Evolutionary conservation across 2,113 vertebrate species (phyloP), one percentile per base, ranked within the genome.

Genomic region (Corythornis vintsioides): DNA sequence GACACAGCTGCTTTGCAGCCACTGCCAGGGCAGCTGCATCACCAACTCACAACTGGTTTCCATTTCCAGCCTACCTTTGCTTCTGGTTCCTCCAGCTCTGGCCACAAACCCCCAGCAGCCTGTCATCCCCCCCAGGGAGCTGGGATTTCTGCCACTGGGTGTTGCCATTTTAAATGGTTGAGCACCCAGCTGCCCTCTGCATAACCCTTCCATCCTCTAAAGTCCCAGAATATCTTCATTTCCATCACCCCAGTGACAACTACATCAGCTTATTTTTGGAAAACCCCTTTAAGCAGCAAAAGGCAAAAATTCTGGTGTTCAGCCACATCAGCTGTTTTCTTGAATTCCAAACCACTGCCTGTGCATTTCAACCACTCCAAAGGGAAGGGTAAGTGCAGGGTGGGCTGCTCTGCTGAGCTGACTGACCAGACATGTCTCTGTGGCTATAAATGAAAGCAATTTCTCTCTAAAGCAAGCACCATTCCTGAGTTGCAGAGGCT

Each of bases 261-360:
- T 20, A 42, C 29, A 93, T 11, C 18, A 2, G 60, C 71, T 78
- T 95, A 89, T 96, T 93, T 95, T 89, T 38, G 63, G 83, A 89
- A 84, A 93, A 75, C 25, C 57, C 52, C 66, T 91, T 29, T 13
- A 69, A 89, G 93, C 31, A 83, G 56, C 43, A 56, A 80, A 91
- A 91, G 67, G 71, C 64, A 85, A 55, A 77, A 71, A 24, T 55
- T 35, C 78, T 45, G 55, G 6, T 86, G 74, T 13, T 45, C 57
- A 79, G 89, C 50, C 89, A 73, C 65, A 66, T 2, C 35, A 72
- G 15, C 78, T 22, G 70, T 75, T 91, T 70, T 50, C 76, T 80
- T 85, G 85, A 90, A 89, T 63, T 66, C 63, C 67, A n/a, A 13
- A 17, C 63, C 85, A 47, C 17, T 16, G 60, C 17, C 33, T 65